A percentile compares a stretch with the other conserved stretches of the same genome.
These are phyloP conservation scores for Pinna nobilis DNA, from an alignment of 1,140 invertebrate species.

Conservation along the genomic window DNA sequence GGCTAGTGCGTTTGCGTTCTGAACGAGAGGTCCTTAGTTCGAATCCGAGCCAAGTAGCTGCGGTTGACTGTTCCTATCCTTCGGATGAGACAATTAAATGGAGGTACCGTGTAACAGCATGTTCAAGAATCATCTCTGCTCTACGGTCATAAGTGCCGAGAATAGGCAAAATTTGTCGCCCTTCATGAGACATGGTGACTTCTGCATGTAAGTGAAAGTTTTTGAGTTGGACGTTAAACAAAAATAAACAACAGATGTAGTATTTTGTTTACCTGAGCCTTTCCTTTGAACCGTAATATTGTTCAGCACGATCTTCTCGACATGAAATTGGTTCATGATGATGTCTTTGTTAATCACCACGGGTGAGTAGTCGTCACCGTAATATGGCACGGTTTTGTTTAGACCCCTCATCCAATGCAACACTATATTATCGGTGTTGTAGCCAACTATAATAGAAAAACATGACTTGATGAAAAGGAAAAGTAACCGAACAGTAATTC, in stretches of 20 bases:
- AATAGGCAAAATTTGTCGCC: too few relatives aligned
- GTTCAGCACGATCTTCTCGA: conserved; percentile 24
- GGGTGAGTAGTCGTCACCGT: neutral
- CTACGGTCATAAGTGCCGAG: too few relatives aligned
- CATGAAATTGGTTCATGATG: conserved; percentile 62
- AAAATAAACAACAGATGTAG: neutral
- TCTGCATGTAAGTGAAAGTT: too few relatives aligned
- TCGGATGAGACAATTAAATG: too few relatives aligned
- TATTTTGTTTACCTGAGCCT: conserved; percentile 17
- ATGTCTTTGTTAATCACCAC: conserved; percentile 37
- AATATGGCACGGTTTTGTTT: neutral
- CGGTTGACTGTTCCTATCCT: too few relatives aligned
- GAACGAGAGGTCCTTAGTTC: neutral
- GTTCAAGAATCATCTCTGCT: too few relatives aligned
- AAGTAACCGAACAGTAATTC: too few relatives aligned
- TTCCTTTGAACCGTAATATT: conserved; percentile 20
- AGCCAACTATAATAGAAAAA: conserved; percentile 59
- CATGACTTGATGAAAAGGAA: too few relatives aligned
- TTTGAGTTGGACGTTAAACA: too few relatives aligned
- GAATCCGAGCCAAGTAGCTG: neutral
- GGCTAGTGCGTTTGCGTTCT: neutral
- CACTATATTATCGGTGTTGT: conserved; percentile 61
- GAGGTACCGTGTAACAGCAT: too few relatives aligned
- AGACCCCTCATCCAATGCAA: conserved; percentile 52
- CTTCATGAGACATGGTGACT: neutral